Percentiles rank a stretch among this genome's conserved stretches.
Evolutionary conservation across 2,888 invertebrate species (phyloP).

Genomic region (Alsophila aescularia): DNA sequence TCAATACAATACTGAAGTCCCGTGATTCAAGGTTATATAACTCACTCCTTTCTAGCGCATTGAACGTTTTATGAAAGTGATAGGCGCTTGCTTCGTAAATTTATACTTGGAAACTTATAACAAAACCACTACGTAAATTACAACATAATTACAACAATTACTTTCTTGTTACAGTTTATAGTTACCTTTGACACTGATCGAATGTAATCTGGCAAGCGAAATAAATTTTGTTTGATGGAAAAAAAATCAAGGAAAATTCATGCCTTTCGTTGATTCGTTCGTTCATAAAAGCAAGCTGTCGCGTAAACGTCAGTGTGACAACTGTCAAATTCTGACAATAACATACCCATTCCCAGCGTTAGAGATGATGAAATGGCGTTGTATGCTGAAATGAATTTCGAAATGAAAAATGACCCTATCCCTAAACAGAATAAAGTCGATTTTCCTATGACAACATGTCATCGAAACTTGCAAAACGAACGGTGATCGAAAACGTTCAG

Average conservation of each 20-base stretch:
- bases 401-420: no score
- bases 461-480: no score
- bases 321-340: neutral
- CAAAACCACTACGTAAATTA: slow-evolving; percentile 33
- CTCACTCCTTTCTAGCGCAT: slow-evolving; percentile 68
- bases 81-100: slow-evolving; percentile 36
- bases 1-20: slow-evolving; percentile 80
- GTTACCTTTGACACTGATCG: slow-evolving; percentile 78
- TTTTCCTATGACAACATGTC: no score
- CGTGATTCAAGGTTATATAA: slow-evolving; percentile 85
- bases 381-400: no score
- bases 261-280: slow-evolving; percentile 57
- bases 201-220: slow-evolving; percentile 66
- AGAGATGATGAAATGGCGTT: no score
- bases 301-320: slow-evolving; percentile 3
- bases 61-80: slow-evolving; percentile 53
- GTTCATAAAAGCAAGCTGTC: slow-evolving; percentile 23
- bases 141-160: slow-evolving; percentile 34
- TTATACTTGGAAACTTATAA: slow-evolving; percentile 17
- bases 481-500: no score
- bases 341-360: no score
- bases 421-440: no score
- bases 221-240: slow-evolving; percentile 74
- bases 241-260: slow-evolving; percentile 65
- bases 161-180: slow-evolving; percentile 52